Evolutionary conservation across 2,113 vertebrate genomes (phyloP).

Genomic region (Pontoporia blainvillei): DNA sequence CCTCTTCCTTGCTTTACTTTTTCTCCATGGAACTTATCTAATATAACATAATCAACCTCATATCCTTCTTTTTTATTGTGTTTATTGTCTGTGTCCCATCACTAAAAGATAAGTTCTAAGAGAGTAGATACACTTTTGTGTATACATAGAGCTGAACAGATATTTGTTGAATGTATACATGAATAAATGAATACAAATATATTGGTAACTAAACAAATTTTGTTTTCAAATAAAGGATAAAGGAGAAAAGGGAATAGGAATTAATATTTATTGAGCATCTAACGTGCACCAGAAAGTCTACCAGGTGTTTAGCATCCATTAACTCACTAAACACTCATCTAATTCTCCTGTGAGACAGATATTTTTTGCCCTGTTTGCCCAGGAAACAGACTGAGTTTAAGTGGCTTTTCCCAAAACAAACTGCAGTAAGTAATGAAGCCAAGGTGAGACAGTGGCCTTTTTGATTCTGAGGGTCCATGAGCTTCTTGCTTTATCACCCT

Average conservation of each 20-base stretch:
- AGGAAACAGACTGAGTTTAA: background rate
- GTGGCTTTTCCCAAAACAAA: background rate
- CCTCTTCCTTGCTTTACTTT: background rate
- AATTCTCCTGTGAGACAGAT: background rate
- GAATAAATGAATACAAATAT: background rate
- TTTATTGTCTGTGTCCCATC: background rate
- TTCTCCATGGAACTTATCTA: background rate
- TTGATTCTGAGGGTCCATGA: background rate
- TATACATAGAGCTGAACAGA: background rate
- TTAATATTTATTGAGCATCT: background rate
- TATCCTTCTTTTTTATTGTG: background rate
- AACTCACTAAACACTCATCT: background rate
- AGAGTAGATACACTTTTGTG: background rate
- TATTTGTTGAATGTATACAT: background rate
- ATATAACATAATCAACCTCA: background rate
- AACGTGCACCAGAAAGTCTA: background rate
- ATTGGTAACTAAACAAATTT: background rate
- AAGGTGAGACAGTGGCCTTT: background rate
- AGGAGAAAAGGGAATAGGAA: background rate
- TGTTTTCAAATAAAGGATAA: background rate
- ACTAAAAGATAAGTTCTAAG: background rate
- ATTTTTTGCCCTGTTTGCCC: background rate
- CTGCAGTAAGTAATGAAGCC: background rate
- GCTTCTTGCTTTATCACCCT: background rate
- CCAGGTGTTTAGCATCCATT: background rate